Base-by-base conservation (phyloP, 2,888 invertebrate genomes). In the Argynnis bischoffii region DNA sequence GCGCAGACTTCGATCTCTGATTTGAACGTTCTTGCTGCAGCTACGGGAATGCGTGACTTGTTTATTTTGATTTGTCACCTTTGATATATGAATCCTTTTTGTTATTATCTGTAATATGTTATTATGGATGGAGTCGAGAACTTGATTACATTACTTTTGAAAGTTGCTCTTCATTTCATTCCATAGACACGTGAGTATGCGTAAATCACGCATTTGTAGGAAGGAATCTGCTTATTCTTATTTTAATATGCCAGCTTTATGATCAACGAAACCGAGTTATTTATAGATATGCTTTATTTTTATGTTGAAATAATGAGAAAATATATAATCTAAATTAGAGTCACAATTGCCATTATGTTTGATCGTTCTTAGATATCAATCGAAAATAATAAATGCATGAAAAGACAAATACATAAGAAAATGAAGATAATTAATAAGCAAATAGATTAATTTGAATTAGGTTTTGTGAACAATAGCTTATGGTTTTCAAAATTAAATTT, bases 1-100 rank as follows among this genome's bases (percentile, higher is more conserved):
- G 82, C 78, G 79, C 80, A 77, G 78, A 80, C 80, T 82, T 84
- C 80, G 82, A 86, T 85, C 81, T 84, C 80, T 78, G 83, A 86
- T 84, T 86, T 79, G 79, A 82, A 81, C 81, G 87, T 84, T 88
- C 89, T 90, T 89, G 84, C 80, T 74, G 74, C 79, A 70, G 72
- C 76, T 77, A 74, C 74, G 78, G 80, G 89, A 89, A 89, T 89
- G 86, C 84, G 81, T 82, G 77, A 81, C 87, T 89, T 83, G 87
- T 89, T 89, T 90, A 89, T 90, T 90, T 90, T 87, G 85, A 89
- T 89, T 88, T 90, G 89, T 90, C 88, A 82, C 84, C 84, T 89
- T 85, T 89, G 89, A 89, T 89, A 83, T 87, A 89, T 88, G 87
- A 83, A 84, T 85, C 83, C 78, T 87, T 87, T 86, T 87, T 86